Percentiles rank a stretch among this genome's conserved stretches.
Conservation (phyloP, 2,888 invertebrate species). For the Pachliopta kotzebuea region DNA sequence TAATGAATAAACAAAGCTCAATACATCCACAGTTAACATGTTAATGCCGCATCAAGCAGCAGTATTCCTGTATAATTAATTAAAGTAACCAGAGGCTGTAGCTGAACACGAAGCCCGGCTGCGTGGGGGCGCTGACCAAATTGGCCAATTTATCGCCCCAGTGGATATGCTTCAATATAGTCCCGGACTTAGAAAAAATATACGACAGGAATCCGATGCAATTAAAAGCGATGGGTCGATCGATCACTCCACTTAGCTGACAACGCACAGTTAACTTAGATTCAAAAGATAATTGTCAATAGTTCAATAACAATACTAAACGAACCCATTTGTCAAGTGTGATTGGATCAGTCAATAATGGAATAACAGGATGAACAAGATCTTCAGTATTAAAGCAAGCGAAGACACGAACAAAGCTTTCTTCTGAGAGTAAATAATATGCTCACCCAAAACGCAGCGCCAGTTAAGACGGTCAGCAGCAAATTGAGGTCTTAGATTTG, state of each 20-base stretch:
- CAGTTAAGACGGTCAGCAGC: too few species aligned
- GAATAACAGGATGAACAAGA: too few species aligned
- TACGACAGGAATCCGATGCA: not conserved
- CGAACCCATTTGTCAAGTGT: too few species aligned
- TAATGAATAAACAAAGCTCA: conserved; percentile 9
- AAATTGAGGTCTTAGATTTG: too few species aligned
- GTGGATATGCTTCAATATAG: conserved; percentile 28
- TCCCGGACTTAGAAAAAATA: conserved; percentile 6
- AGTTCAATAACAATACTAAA: too few species aligned
- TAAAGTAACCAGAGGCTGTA: conserved; percentile 23
- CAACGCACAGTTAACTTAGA: not conserved
- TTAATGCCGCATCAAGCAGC: conserved; percentile 24
- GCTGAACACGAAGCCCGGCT: conserved; percentile 18
- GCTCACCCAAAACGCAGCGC: too few species aligned
- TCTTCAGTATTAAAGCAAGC: too few species aligned
- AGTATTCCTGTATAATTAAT: conserved; percentile 27
- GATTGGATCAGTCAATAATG: too few species aligned
- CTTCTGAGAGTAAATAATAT: too few species aligned
- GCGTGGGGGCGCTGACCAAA: conserved; percentile 45
- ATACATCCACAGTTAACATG: conserved; percentile 21
- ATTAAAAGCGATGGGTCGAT: not conserved
- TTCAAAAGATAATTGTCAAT: too few species aligned
- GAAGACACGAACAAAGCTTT: too few species aligned
- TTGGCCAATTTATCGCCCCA: conserved; percentile 61
- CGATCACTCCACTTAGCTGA: not conserved